These are phyloP conservation scores for Megalopta genalis DNA, from an alignment of 1,140 invertebrate species.

Conservation along the genomic window DNA sequence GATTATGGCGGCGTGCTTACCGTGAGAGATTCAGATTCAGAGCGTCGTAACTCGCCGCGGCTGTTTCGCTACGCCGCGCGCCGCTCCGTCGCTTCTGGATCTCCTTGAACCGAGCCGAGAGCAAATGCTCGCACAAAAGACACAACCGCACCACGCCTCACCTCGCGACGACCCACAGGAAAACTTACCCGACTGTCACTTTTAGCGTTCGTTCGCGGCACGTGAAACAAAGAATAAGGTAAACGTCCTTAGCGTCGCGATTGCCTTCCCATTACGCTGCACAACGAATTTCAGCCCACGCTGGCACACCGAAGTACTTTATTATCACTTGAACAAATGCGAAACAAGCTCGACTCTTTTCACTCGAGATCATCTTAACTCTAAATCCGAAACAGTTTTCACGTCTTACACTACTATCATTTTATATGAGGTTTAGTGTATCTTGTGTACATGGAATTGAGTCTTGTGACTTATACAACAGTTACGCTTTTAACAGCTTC, in stretches of 20 bases:
- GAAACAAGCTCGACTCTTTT: no score
- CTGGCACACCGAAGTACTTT: no score
- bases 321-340: no score
- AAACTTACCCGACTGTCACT: slow-evolving; percentile 49
- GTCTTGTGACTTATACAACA: no score
- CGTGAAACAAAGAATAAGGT: neutral
- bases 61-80: slow-evolving; percentile 28
- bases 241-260: neutral
- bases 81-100: slow-evolving; percentile 60
- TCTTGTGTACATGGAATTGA: no score
- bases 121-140: slow-evolving; percentile 64
- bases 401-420: no score
- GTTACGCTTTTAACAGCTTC: no score
- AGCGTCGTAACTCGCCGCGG: slow-evolving; percentile 73
- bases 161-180: slow-evolving; percentile 63
- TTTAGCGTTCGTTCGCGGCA: slow-evolving; percentile 35
- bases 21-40: slow-evolving; percentile 79
- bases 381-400: no score
- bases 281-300: neutral
- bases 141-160: slow-evolving; percentile 50
- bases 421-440: no score
- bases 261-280: no score
- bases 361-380: no score
- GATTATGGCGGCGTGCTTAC: slow-evolving; percentile 62
- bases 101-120: slow-evolving; percentile 75